Evolutionary conservation across 2,797 vertebrate genomes (phyloP).

Genomic region (Peromyscus eremicus): DNA sequence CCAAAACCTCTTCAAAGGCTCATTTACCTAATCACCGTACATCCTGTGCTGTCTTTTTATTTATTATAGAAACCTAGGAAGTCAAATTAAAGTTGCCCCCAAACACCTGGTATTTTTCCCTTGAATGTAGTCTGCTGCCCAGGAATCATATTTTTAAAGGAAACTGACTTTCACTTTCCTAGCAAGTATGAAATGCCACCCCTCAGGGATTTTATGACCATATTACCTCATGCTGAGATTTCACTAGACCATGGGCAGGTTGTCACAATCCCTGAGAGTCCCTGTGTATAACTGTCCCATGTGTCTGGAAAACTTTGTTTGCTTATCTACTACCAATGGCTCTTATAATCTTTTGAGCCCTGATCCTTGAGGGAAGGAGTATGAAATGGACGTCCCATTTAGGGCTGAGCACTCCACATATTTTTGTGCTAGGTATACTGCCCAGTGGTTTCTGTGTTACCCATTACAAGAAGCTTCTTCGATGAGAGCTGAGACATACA

Average conservation of each 20-base stretch:
- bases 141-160: neutral
- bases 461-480: neutral
- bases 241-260: neutral
- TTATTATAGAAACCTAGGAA: neutral
- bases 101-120: neutral
- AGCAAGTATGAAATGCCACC: neutral
- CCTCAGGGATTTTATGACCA: neutral
- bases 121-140: too few species aligned
- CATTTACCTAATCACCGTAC: neutral
- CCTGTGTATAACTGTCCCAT: neutral
- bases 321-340: neutral
- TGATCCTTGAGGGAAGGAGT: neutral
- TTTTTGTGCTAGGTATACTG: neutral
- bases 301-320: neutral
- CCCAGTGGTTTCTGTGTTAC: neutral
- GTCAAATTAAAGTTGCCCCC: neutral
- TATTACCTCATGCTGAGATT: neutral
- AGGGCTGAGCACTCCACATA: neutral
- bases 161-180: neutral
- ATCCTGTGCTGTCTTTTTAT: neutral
- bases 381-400: fast-evolving
- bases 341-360: neutral
- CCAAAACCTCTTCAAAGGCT: neutral
- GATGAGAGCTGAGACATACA: neutral
- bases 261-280: neutral